These are phyloP conservation scores for Clarias laeviceps DNA, from an alignment of 2,797 vertebrate species.

Conservation along the genomic window DNA sequence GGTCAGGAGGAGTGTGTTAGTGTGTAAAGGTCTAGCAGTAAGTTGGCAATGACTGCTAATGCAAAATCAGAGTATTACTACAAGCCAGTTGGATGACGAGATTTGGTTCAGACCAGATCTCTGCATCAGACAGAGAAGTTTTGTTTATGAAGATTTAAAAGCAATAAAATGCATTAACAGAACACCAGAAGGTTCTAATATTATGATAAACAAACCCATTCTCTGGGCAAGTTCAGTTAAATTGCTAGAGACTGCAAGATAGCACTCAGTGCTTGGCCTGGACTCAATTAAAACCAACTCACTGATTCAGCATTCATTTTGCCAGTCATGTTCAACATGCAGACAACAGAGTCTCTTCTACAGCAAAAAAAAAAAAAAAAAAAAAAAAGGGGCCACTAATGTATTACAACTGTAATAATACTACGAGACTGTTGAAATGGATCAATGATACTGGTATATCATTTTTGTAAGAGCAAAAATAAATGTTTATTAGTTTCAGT, in stretches of 20 bases:
- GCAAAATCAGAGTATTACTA: background rate
- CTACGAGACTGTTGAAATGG: background rate
- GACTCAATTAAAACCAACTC: slow-evolving; percentile 17
- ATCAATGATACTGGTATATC: background rate
- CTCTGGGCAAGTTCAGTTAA: slow-evolving; percentile 26
- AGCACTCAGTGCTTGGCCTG: slow-evolving; percentile 18
- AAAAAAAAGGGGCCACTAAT: background rate
- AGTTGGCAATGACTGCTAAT: background rate
- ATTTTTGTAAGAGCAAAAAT: background rate
- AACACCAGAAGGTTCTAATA: slow-evolving; percentile 31
- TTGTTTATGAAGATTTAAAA: slow-evolving; percentile 9
- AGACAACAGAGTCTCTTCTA: background rate
- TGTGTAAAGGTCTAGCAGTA: slow-evolving; percentile 35
- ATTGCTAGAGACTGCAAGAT: slow-evolving; percentile 25
- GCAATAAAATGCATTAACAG: slow-evolving; percentile 23
- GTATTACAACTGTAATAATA: background rate
- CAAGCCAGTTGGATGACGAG: background rate
- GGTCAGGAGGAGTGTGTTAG: slow-evolving; percentile 12
- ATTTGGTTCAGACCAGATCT: slow-evolving; percentile 8
- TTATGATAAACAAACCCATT: slow-evolving; percentile 1
- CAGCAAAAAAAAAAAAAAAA: background rate
- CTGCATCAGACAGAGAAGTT: slow-evolving; percentile 5
- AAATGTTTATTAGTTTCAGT: background rate
- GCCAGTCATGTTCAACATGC: background rate
- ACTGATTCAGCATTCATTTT: slow-evolving; percentile 20